Conservation (phyloP, 1,140 invertebrate genomes). For the Drosophila malerkotliana region DNA sequence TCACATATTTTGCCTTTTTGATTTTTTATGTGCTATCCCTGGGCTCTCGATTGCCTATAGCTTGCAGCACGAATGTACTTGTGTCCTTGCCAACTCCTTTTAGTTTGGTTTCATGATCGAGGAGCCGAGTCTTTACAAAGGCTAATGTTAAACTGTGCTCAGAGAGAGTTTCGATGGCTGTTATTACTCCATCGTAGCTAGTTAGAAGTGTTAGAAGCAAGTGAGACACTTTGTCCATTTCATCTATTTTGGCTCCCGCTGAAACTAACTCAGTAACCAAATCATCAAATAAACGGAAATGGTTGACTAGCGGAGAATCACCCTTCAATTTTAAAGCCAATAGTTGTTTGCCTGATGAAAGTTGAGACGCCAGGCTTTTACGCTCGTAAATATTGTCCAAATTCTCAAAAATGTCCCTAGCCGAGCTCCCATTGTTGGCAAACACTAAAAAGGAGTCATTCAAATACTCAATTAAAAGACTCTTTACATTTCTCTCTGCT, state of each 20-base stretch:
- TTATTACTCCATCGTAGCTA: slow-evolving; percentile 15
- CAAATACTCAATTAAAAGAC: neutral
- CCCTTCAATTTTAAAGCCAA: slow-evolving; percentile 19
- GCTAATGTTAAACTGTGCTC: slow-evolving; percentile 17
- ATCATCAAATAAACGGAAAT: slow-evolving; percentile 1
- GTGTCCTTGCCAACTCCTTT: too few species aligned
- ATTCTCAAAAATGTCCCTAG: slow-evolving; percentile 14
- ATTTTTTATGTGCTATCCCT: too few species aligned
- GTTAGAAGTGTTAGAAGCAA: slow-evolving; percentile 13
- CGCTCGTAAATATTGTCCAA: slow-evolving; percentile 2
- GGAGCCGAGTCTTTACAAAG: slow-evolving; percentile 25
- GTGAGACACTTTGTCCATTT: slow-evolving; percentile 2
- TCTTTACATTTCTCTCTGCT: slow-evolving; percentile 13
- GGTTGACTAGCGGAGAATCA: slow-evolving; percentile 18
- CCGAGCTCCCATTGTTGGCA: slow-evolving; percentile 4
- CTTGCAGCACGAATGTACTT: too few species aligned
- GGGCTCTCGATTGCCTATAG: too few species aligned
- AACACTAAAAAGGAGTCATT: slow-evolving; percentile 4
- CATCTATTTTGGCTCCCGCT: neutral
- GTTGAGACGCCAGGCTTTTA: slow-evolving; percentile 5
- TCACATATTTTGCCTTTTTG: too few species aligned
- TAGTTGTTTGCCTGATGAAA: slow-evolving; percentile 24
- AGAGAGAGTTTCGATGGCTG: slow-evolving; percentile 7
- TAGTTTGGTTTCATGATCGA: slow-evolving; percentile 18
- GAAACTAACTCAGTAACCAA: slow-evolving; percentile 19